Base-by-base conservation (phyloP, 2,888 invertebrate genomes). In the Orchestes rusci region DNA sequence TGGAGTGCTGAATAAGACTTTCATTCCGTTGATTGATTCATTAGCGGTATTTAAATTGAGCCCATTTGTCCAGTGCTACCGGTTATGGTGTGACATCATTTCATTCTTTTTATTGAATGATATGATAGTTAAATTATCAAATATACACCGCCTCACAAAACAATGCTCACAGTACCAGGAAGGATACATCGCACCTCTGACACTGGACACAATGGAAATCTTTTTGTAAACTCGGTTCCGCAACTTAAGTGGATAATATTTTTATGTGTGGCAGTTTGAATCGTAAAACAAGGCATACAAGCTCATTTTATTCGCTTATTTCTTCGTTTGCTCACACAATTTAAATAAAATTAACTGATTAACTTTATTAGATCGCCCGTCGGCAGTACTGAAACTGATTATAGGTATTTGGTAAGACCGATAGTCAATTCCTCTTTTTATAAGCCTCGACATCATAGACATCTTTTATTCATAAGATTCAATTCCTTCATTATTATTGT, bases 341-440 rank as follows among this genome's bases (percentile, higher is more conserved):
- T 46, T 46, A 46, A 46, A 46, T 46, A 42, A 46, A 42, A 42
- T 38, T 46, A 46, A 42, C 46, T 46, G 46, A 46, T 46, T 42
- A 46, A 38, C 15, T 32, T 42, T 42, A 20, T 38, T 29, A 46
- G 45, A 40, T 45, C 37, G 32, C 20, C 40, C n/a, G 42, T n/a
- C 17, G 13, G 27, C 34, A 4, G 35, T 35, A 35, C 35, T 10
- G n/a, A n/a, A n/a, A n/a, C n/a, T n/a, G n/a, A n/a, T n/a, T n/a
- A n/a, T n/a, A n/a, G n/a, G n/a, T n/a, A 12, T 13, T 15, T 3
- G 5, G 15, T 4, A 15, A 12, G 32, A 16, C 10, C 32, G 15
- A 4, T 16, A 13, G 32, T 32, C 10, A 32, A 32, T 32, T 32
- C 16, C 15, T 10, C 32, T 10, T 32, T 23, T n/a, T n/a, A n/a